Percentiles rank a stretch among this genome's conserved stretches.
Conservation (phyloP, 2,113 vertebrate species). For the Callorhinus ursinus region DNA sequence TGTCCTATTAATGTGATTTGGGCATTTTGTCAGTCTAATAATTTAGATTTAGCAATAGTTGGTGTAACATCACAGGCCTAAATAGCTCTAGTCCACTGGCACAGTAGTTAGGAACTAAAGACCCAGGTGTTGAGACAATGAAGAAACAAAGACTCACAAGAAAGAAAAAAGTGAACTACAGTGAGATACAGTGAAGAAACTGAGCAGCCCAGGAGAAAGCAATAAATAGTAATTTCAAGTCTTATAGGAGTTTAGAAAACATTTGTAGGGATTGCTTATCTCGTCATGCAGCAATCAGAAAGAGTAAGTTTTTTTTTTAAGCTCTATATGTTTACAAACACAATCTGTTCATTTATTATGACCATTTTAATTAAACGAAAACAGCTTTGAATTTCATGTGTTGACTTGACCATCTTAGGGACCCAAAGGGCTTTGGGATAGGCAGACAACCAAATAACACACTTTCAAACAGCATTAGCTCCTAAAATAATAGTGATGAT, state of each 20-base stretch:
- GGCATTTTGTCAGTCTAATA: not conserved
- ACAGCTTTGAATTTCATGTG: not conserved
- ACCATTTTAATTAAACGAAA: conserved; percentile 6
- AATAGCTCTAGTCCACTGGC: not conserved
- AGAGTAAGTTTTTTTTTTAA: not conserved
- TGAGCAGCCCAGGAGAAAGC: not conserved
- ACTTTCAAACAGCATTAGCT: not conserved
- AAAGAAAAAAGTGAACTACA: not conserved
- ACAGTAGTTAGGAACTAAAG: not conserved
- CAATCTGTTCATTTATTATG: not conserved
- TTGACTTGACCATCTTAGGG: not conserved
- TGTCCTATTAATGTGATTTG: not conserved
- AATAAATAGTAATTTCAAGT: not conserved
- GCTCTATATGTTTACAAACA: not conserved
- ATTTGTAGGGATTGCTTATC: not conserved
- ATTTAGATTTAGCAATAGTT: not conserved
- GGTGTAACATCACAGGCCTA: not conserved
- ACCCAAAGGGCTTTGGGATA: not conserved
- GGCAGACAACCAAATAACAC: not conserved
- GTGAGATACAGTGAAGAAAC: not conserved
- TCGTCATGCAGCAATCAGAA: not conserved
- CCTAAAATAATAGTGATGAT: not conserved
- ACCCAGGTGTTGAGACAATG: not conserved
- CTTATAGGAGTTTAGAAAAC: not conserved
- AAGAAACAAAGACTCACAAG: not conserved